A percentile compares a stretch with the other conserved stretches of the same genome.
Evolutionary conservation across 92 coral and sea anemone genomes (phyloP).

Genomic region (Phenganax stokvisi): DNA sequence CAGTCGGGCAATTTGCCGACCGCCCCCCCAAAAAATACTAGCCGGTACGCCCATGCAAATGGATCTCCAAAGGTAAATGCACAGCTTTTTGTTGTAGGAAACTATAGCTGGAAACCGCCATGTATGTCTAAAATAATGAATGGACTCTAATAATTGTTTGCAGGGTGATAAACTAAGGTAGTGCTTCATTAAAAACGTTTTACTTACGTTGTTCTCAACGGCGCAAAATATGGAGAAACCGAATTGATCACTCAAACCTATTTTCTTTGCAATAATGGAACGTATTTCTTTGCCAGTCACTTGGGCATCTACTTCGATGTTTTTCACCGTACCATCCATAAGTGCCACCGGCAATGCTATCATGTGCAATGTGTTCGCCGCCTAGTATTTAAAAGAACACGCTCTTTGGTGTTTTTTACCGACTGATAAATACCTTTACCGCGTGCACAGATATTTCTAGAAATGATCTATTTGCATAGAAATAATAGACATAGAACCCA

Average conservation of each 20-base stretch:
- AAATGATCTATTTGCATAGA: too few relatives aligned
- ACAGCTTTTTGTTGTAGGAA: too few relatives aligned
- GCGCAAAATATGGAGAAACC: slow-evolving; percentile 80
- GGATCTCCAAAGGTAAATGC: too few relatives aligned
- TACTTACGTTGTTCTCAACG: slow-evolving; percentile 57
- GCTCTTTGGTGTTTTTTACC: too few relatives aligned
- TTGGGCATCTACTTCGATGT: slow-evolving; percentile 66
- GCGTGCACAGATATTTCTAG: too few relatives aligned
- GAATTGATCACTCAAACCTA: slow-evolving; percentile 59
- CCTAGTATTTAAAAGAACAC: slow-evolving; percentile 38
- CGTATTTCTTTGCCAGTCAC: slow-evolving; percentile 68
- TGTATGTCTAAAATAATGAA: neutral
- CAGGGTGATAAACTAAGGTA: neutral
- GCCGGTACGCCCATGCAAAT: too few relatives aligned
- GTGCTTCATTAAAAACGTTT: neutral
- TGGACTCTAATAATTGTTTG: too few relatives aligned
- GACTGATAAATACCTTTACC: neutral
- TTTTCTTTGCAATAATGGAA: slow-evolving; percentile 43
- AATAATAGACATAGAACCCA: too few relatives aligned
- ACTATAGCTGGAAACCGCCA: neutral
- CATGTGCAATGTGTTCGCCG: slow-evolving; percentile 55
- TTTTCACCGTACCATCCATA: slow-evolving; percentile 60
- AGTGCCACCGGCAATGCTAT: slow-evolving; percentile 60
- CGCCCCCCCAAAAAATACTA: too few relatives aligned
- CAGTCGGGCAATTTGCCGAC: too few relatives aligned